Evolutionary conservation across 2,888 invertebrate species (phyloP).

Genomic region (Imbricaverruca yamaguchii): DNA sequence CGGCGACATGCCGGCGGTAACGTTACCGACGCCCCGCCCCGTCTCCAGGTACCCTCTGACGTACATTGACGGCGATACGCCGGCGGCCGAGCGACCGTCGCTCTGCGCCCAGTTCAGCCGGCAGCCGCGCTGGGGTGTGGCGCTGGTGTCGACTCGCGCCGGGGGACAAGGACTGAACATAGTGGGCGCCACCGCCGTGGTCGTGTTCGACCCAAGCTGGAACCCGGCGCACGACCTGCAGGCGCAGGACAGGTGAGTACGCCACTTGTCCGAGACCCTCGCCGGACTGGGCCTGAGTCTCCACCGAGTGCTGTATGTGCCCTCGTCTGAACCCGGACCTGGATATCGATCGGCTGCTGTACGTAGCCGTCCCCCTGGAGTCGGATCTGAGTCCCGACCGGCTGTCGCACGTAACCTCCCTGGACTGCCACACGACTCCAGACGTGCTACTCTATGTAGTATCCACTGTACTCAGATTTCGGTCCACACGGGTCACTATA

Average conservation of each 20-base stretch:
- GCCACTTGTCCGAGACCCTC: no score
- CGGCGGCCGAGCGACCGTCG: background rate
- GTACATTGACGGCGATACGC: background rate
- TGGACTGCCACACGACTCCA: no score
- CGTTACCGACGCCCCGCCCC: background rate
- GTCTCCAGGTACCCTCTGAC: background rate
- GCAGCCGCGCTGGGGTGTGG: constrained; percentile 14
- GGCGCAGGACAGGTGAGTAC: constrained; percentile 38
- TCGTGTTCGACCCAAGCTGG: constrained; percentile 44
- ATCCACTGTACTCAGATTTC: no score
- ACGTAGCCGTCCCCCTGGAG: no score
- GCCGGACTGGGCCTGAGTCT: no score
- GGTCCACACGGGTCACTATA: no score
- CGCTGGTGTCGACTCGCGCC: constrained; percentile 36
- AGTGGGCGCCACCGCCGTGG: constrained; percentile 41
- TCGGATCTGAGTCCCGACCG: no score
- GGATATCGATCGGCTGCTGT: no score
- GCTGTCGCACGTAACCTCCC: no score
- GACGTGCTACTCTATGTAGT: no score
- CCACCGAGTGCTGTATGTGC: no score
- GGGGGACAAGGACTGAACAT: constrained; percentile 41
- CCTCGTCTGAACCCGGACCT: no score
- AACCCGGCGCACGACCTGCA: constrained; percentile 43
- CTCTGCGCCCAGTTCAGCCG: background rate
- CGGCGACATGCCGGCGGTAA: background rate